phyloP scores from a whole-genome alignment of 2,797 vertebrate genomes.

The Streptopelia turtur region DNA sequence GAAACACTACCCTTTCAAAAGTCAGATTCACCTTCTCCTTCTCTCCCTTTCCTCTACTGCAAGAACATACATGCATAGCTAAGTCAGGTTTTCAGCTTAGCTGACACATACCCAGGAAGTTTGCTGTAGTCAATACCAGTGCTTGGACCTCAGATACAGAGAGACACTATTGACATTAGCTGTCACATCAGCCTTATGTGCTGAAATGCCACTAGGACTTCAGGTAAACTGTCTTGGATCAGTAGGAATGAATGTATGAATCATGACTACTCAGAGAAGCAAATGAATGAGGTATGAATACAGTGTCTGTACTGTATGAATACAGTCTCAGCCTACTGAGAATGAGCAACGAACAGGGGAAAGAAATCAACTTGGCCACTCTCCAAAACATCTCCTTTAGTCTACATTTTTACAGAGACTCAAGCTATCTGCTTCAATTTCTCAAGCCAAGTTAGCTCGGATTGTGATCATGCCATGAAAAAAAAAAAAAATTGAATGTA shows the following conservation, averaged over 20 bases:
- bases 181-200: background rate
- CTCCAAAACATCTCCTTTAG: background rate
- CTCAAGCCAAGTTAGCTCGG: background rate
- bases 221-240: background rate
- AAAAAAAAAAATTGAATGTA: background rate
- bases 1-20: constrained; percentile 8
- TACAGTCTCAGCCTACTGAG: background rate
- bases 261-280: background rate
- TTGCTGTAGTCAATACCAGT: background rate
- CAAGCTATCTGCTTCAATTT: background rate
- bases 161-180: background rate
- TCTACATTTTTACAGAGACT: background rate
- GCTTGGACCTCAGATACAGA: background rate
- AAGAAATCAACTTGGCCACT: background rate
- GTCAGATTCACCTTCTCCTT: background rate
- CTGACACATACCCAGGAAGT: background rate
- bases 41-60: background rate
- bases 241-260: background rate
- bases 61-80: background rate
- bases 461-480: background rate
- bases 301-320: background rate
- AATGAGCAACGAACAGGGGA: background rate
- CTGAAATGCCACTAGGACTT: background rate
- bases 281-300: background rate
- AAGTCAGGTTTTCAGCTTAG: background rate